Evolutionary conservation across 2,888 invertebrate species (phyloP).

Genomic region (Drosophila falleni): DNA sequence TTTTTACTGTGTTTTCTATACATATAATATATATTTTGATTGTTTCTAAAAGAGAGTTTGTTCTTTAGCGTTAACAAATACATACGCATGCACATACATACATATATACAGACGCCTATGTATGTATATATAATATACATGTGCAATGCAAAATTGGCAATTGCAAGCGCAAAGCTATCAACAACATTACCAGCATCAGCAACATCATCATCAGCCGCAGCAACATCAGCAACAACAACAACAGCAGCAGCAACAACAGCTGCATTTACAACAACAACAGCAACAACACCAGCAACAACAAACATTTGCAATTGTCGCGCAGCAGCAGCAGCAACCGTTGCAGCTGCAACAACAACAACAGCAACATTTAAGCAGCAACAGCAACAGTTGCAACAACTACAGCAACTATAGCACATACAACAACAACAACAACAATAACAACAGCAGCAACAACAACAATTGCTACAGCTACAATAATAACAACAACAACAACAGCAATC

Average conservation of each 20-base stretch:
- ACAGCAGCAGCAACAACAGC: slow-evolving; percentile 37
- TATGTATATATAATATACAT: slow-evolving; percentile 54
- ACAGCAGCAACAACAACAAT: slow-evolving; percentile 44
- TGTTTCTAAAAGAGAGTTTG: slow-evolving; percentile 18
- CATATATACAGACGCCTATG: slow-evolving; percentile 40
- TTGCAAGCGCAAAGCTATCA: slow-evolving; percentile 77
- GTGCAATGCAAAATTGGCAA: slow-evolving; percentile 84
- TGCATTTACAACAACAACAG: slow-evolving; percentile 20
- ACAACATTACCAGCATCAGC: slow-evolving; percentile 61
- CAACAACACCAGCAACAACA: slow-evolving; percentile 41
- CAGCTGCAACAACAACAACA: slow-evolving; percentile 36
- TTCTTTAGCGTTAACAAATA: slow-evolving; percentile 34
- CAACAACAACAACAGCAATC: slow-evolving; percentile 38
- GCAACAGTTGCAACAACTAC: slow-evolving; percentile 46
- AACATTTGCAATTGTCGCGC: slow-evolving; percentile 51
- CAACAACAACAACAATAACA: slow-evolving; percentile 36
- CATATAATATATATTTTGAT: neutral
- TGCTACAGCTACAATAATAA: slow-evolving; percentile 23
- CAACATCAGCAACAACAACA: slow-evolving; percentile 21
- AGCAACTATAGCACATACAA: slow-evolving; percentile 36
- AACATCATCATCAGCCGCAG: slow-evolving; percentile 35
- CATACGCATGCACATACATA: slow-evolving; percentile 29
- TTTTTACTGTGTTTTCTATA: slow-evolving; percentile 12
- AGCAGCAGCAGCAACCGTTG: slow-evolving; percentile 55
- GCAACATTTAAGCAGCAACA: slow-evolving; percentile 42